Evolutionary conservation across 1,140 invertebrate species (phyloP).

Genomic region (Piezodorus guildinii): DNA sequence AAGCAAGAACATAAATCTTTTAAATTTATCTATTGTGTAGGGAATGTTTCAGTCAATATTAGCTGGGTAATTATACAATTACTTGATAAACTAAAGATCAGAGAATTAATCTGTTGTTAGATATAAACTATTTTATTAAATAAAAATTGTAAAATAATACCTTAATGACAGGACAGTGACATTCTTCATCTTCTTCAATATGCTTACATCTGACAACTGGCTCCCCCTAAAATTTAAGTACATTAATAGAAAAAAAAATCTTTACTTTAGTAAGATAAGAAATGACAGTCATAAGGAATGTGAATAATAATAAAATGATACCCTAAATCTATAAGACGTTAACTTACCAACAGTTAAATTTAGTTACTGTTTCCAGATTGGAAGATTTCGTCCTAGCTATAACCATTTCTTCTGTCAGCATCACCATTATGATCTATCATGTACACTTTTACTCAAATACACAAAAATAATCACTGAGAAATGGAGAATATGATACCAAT

Average conservation of each 20-base stretch:
- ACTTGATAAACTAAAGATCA: no score
- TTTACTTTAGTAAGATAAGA: background rate
- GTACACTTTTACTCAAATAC: no score
- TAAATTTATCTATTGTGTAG: no score
- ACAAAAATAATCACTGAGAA: no score
- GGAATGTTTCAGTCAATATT: no score
- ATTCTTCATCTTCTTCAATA: conserved; percentile 60
- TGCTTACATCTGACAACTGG: conserved; percentile 63
- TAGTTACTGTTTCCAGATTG: conserved; percentile 67
- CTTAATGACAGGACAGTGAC: conserved; percentile 71
- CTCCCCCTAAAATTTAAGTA: conserved; percentile 53
- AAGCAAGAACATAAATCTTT: no score
- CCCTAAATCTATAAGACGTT: background rate
- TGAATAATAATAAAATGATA: no score
- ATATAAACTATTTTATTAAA: background rate
- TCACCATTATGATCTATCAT: conserved; percentile 46
- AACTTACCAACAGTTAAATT: conserved; percentile 81
- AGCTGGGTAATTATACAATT: no score
- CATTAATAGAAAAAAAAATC: background rate
- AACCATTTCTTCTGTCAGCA: conserved; percentile 82
- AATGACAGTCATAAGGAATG: background rate
- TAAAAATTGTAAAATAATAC: conserved; percentile 16
- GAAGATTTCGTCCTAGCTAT: conserved; percentile 76
- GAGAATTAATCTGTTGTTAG: no score
- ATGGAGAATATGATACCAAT: no score